Conservation (phyloP, 2,113 vertebrate genomes). For the Mystacornis crossleyi region DNA sequence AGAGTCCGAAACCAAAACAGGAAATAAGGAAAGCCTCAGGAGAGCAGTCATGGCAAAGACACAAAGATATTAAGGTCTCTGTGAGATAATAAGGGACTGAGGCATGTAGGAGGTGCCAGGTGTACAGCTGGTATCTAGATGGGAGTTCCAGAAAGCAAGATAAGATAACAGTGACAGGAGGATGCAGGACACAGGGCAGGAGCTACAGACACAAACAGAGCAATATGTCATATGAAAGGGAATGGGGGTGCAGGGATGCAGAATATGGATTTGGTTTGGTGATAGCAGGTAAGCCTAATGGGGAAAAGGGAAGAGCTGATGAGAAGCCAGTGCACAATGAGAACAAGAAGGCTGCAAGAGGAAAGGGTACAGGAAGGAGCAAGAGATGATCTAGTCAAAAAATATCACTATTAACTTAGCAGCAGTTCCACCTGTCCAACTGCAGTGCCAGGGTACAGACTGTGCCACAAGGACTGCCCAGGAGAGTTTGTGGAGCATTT, state of each 20-base stretch:
- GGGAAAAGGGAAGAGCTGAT: background rate
- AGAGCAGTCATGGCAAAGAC: background rate
- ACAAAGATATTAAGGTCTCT: background rate
- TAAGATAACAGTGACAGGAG: background rate
- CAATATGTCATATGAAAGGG: background rate
- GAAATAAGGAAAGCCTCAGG: background rate
- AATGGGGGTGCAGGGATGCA: background rate
- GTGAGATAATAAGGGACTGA: background rate
- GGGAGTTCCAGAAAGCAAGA: background rate
- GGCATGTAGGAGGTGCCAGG: rapidly evolving
- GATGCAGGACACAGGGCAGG: background rate
- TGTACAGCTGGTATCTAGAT: background rate
- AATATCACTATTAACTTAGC: background rate
- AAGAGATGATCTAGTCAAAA: background rate
- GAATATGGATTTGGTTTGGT: background rate
- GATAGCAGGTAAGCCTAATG: background rate
- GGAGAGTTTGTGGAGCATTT: background rate
- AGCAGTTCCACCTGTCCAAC: background rate
- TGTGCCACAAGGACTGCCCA: background rate
- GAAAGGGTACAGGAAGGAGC: background rate
- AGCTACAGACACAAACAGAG: background rate
- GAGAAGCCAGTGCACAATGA: background rate
- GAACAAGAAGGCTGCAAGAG: background rate
- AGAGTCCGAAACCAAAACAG: background rate
- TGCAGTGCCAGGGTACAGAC: background rate